A percentile compares a stretch with the other conserved stretches of the same genome.
phyloP scores from a whole-genome alignment of 2,888 invertebrate species.

The Drosophila mercatorum region DNA sequence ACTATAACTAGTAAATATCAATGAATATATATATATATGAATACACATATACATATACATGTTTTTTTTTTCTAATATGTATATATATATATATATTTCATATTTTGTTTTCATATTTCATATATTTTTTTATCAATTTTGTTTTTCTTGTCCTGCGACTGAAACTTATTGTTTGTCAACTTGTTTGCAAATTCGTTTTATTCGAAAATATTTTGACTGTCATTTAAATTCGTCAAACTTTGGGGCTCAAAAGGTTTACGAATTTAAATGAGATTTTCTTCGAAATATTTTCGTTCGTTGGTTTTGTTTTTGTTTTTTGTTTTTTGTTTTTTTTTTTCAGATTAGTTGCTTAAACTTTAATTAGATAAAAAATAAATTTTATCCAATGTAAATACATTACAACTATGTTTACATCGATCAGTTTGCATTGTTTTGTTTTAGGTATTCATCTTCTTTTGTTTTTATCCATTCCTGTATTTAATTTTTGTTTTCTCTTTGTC shows the following conservation, averaged over 20 bases:
- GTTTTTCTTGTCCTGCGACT: constrained; percentile 20
- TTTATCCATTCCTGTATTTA: constrained; percentile 3
- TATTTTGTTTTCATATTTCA: neutral
- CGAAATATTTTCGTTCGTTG: constrained; percentile 17
- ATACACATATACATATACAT: neutral
- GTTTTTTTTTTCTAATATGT: neutral
- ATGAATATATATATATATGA: constrained; percentile 17
- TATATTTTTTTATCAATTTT: neutral
- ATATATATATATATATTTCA: neutral
- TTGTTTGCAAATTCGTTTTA: constrained; percentile 44
- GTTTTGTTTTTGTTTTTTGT: neutral
- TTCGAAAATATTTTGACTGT: constrained; percentile 44
- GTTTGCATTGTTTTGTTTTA: neutral
- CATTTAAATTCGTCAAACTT: constrained; percentile 83
- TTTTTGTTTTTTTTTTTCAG: constrained; percentile 14
- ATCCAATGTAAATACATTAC: constrained; percentile 22
- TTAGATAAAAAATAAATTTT: constrained; percentile 38
- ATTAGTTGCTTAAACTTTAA: constrained; percentile 39
- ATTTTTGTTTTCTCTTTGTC: constrained; percentile 4
- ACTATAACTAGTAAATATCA: constrained; percentile 39
- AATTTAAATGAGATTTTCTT: constrained; percentile 78
- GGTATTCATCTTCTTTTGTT: neutral
- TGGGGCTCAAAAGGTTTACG: constrained; percentile 84
- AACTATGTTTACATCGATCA: constrained; percentile 14
- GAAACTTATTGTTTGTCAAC: constrained; percentile 31